phyloP scores from a whole-genome alignment of 2,113 vertebrate genomes.

The Cyprinodon variegatus region DNA sequence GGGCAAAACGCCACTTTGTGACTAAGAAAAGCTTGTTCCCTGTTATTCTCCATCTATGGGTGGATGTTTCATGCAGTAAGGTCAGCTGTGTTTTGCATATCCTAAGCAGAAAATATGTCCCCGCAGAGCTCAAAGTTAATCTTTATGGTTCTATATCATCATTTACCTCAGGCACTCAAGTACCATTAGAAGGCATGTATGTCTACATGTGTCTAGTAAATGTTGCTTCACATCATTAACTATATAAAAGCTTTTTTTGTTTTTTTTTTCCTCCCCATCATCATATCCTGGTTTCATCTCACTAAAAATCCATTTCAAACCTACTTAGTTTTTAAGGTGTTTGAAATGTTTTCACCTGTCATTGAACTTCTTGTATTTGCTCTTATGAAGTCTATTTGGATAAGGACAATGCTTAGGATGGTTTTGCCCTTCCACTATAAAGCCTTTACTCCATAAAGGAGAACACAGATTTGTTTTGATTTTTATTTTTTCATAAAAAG shows the following conservation, averaged over 20 bases:
- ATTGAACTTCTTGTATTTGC: background rate
- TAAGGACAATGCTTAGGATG: background rate
- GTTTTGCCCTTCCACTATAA: background rate
- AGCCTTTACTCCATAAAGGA: background rate
- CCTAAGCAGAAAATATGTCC: background rate
- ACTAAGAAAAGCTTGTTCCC: background rate
- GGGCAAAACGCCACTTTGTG: background rate
- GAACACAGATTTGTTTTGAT: too few relatives aligned
- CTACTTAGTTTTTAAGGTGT: background rate
- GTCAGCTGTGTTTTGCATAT: background rate
- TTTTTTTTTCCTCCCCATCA: background rate
- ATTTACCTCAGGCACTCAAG: background rate
- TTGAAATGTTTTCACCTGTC: background rate
- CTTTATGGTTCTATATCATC: background rate
- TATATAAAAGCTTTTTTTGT: background rate
- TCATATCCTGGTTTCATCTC: background rate
- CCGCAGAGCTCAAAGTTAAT: background rate
- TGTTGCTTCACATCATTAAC: background rate
- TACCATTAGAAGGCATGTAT: background rate
- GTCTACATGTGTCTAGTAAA: background rate
- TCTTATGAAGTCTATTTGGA: too few relatives aligned
- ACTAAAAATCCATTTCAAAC: background rate
- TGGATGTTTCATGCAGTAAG: background rate
- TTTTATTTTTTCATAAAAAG: too few relatives aligned
- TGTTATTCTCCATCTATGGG: too few relatives aligned